A percentile compares a stretch with the other conserved stretches of the same genome.
These are phyloP conservation scores for Crotophaga sulcirostris DNA, from an alignment of 2,113 vertebrate genomes.

Conservation along the genomic window DNA sequence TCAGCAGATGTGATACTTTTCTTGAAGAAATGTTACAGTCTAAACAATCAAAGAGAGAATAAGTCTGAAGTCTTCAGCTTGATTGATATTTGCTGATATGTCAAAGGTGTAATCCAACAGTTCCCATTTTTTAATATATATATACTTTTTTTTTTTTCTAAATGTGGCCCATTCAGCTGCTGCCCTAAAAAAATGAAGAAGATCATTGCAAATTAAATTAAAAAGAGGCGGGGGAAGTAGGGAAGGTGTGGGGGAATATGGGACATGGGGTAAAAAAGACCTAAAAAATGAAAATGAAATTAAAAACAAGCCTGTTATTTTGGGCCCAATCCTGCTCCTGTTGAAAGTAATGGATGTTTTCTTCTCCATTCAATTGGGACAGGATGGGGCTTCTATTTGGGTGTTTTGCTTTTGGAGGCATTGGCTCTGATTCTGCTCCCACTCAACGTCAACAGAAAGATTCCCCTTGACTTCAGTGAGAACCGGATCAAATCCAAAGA, in stretches of 20 bases:
- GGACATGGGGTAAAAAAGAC: constrained; percentile 40
- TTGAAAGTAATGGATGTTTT: constrained; percentile 55
- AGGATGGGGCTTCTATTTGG: constrained; percentile 45
- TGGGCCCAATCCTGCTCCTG: constrained; percentile 57
- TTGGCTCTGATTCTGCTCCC: constrained; percentile 59
- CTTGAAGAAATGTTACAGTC: constrained; percentile 86
- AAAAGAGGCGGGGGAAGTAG: constrained; percentile 22
- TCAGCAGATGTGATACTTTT: constrained; percentile 82
- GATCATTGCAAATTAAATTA: constrained; percentile 76
- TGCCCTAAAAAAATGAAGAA: constrained; percentile 86
- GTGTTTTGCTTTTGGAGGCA: constrained; percentile 13
- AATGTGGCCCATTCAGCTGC: constrained; percentile 89
- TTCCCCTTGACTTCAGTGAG: constrained; percentile 58
- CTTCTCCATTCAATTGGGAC: constrained; percentile 55
- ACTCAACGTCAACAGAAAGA: constrained; percentile 38
- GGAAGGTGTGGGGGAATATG: constrained; percentile 1
- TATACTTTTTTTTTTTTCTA: constrained; percentile 79
- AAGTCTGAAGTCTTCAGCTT: constrained; percentile 86
- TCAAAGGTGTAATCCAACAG: constrained; percentile 86
- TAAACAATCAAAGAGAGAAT: constrained; percentile 80
- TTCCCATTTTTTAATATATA: constrained; percentile 75
- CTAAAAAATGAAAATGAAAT: constrained; percentile 51
- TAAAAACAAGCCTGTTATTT: constrained; percentile 57
- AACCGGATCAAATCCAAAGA: constrained; percentile 51
- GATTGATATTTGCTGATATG: constrained; percentile 85